Base-by-base conservation (phyloP, 2,113 vertebrate species). In the Mirza zaza region DNA sequence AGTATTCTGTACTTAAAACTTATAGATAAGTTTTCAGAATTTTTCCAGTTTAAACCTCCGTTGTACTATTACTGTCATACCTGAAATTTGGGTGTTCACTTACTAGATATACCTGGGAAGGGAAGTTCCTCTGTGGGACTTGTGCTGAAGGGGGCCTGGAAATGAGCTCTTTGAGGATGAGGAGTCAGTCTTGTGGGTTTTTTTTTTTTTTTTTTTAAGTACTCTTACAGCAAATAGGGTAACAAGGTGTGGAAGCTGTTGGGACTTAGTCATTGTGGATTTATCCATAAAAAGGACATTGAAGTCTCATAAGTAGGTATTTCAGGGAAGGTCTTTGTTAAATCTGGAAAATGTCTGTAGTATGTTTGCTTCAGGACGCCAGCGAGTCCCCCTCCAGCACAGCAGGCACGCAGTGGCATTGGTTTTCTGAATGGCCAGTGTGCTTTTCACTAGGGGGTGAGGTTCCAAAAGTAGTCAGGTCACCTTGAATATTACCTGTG, bases 321-420 rank as follows among this genome's bases (percentile, higher is more conserved):
- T 34, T 68, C 15, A 1, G 2, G 10, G 1, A 18, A 50, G 70
- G 6, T 3, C 48, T 39, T 23, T 9, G 14, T 36, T 32, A n/a
- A 20, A 4, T 21, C 52, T 25, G 3, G 18, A 2, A 14, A 8
- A 0, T 14, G 32, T 83, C n/a, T 0, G 0, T 13, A 2, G n/a
- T 5, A 73, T 4, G 57, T 45, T 6, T 18, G 63, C 32, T 48
- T 8, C 27, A 0, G 9, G 71, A 0, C 4, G 32, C 32, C 36
- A 3, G 34, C 4, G 18, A 21, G 4, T 48, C 39, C 2, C 45
- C 15, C 32, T 17, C 25, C 15, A 12, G 48, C 18, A 65, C 2
- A 10, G 85, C 42, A 34, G 65, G 15, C 25, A 15, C 17, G 15
- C 1, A 3, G 39, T 0, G 0, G 52, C 65, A 1, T 0, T 4